These are phyloP conservation scores for Peromyscus melanophrys DNA, from an alignment of 2,797 vertebrate species.

Conservation along the genomic window DNA sequence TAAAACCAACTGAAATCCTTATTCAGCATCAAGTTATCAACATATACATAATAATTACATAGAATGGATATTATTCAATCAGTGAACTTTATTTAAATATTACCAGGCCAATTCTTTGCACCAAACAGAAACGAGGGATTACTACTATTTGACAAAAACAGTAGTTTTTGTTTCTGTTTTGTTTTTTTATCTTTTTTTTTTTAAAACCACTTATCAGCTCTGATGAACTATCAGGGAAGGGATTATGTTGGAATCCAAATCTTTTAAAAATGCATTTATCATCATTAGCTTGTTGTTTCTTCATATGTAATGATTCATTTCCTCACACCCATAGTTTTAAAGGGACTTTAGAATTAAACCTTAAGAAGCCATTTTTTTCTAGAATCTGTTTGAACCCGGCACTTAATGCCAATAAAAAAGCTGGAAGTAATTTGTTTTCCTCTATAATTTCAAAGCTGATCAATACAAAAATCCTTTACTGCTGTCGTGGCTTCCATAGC, in stretches of 20 bases:
- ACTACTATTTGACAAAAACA: constrained; percentile 68
- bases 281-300: constrained; percentile 74
- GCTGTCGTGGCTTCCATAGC: background rate
- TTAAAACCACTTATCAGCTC: constrained; percentile 73
- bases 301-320: constrained; percentile 62
- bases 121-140: constrained; percentile 6
- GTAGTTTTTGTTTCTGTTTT: constrained; percentile 74
- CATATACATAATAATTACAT: background rate
- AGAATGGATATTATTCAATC: background rate
- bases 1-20: background rate
- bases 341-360: constrained; percentile 68
- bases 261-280: constrained; percentile 79
- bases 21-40: background rate
- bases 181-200: too few relatives aligned
- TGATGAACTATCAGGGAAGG: constrained; percentile 72
- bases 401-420: constrained; percentile 21
- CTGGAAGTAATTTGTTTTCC: constrained; percentile 69
- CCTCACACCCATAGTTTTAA: background rate
- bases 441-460: constrained; percentile 69
- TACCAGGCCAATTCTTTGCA: background rate
- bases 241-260: constrained; percentile 67
- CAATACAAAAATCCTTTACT: background rate
- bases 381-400: constrained; percentile 22
- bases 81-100: background rate
- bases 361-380: constrained; percentile 64